Evolutionary conservation across 2,113 vertebrate genomes (phyloP).

Genomic region (Apaloderma vittatum): DNA sequence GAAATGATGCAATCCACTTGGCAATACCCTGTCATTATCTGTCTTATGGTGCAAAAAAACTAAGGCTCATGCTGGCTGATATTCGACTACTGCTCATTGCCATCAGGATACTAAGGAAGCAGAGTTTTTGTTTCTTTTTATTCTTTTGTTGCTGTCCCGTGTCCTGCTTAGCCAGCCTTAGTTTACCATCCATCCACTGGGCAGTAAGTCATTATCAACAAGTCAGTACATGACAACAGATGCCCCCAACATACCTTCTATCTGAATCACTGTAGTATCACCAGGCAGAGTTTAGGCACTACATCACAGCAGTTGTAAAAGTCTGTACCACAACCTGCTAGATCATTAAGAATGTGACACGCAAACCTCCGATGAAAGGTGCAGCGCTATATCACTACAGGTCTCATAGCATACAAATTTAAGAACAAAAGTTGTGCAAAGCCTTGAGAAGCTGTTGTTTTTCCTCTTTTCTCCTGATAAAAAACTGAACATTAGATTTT

Average conservation of each 20-base stretch:
- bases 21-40: background rate
- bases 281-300: background rate
- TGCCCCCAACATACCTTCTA: background rate
- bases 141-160: background rate
- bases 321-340: background rate
- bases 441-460: background rate
- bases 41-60: background rate
- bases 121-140: background rate
- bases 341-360: background rate
- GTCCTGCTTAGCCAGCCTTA: background rate
- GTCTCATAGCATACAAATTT: background rate
- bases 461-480: background rate
- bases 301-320: background rate
- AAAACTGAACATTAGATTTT: conserved; percentile 21
- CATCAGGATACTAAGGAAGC: background rate
- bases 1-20: background rate
- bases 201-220: background rate
- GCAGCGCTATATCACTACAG: background rate
- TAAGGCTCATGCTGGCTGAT: background rate
- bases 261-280: background rate
- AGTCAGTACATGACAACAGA: background rate
- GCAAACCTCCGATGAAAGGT: background rate
- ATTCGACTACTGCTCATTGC: background rate
- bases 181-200: background rate
- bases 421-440: background rate